Evolutionary conservation across 2,797 vertebrate species (phyloP), one percentile per base, ranked within the genome.

Genomic region (Acrossocheilus fasciatus): DNA sequence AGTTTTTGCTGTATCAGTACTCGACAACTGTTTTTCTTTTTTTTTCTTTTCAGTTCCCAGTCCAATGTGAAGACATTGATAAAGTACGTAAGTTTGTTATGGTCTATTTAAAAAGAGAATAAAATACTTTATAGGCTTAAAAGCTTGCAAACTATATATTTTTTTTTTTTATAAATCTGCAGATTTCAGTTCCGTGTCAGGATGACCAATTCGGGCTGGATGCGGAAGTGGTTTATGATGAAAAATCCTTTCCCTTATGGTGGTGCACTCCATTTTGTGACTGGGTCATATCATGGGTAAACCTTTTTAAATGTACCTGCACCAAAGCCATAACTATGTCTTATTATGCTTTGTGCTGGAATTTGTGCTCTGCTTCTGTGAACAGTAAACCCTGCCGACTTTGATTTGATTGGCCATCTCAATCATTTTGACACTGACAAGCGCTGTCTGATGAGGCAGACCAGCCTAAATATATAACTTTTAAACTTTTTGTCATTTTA

Each of bases 141-240:
- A 59, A 6, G 0, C 18, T n/a, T 39, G 34, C 7, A 69, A 17
- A 4, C 14, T 45, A 50, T 15, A 15, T 50, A 45, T 20, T 20
- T 18, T 12, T 15, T 18, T 12, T 15, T 80, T n/a, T 47, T 80
- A 0, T 6, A 41, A 43, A 15, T 57, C 6, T 81, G 45, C 73
- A 83, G 83, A 23, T 86, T 12, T 41, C 80, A 64, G 39, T 83
- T 26, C 82, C 83, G 59, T 91, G 90, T 66, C 23, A 85, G 54
- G 84, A 89, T 62, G 79, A 91, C 52, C 52, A 54, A 15, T 87
- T 59, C 64, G 90, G 85, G 2, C 64, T 90, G 15, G 20, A 82
- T 30, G 87, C 52, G 4, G 41, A 50, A 4, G 72, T 91, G 62
- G 41, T 85, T 69, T 78, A 20, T 66, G 90, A 47, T 6, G 7